Conservation (phyloP, 2,113 vertebrate species). For the Solenodon paradoxus region DNA sequence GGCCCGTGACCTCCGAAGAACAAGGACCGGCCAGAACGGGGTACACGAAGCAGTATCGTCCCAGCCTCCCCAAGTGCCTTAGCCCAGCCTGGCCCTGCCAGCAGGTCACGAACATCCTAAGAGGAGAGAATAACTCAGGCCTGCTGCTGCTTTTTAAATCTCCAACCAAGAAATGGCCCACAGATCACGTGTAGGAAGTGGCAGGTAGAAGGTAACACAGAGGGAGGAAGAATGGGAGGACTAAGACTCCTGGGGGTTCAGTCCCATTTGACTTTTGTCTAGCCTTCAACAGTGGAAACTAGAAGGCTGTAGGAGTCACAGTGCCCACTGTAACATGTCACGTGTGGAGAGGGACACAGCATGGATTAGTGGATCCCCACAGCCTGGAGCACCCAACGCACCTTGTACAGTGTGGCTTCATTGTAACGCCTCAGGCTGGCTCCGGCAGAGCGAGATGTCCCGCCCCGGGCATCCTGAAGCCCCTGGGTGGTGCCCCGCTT, state of each 20-base stretch:
- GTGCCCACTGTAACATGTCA: background rate
- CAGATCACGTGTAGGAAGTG: background rate
- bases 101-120: constrained; percentile 95
- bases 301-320: background rate
- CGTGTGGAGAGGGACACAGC: background rate
- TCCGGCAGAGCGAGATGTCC: constrained; percentile 89
- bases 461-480: constrained; percentile 88
- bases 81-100: constrained; percentile 86
- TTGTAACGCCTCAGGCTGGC: constrained; percentile 93
- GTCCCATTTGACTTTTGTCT: background rate
- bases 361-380: background rate
- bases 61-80: constrained; percentile 86
- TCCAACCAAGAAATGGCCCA: background rate
- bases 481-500: constrained; percentile 92
- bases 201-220: background rate
- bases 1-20: constrained; percentile 87
- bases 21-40: constrained; percentile 86
- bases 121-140: constrained; percentile 37
- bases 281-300: background rate
- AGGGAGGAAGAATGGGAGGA: background rate
- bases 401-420: constrained; percentile 90
- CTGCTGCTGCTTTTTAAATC: background rate
- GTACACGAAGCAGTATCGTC: constrained; percentile 88
- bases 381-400: constrained; percentile 48
- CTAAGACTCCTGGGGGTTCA: background rate